Percentiles rank a stretch among this genome's conserved stretches.
Conservation (phyloP, 2,113 vertebrate species). For the Hydropotes inermis region DNA sequence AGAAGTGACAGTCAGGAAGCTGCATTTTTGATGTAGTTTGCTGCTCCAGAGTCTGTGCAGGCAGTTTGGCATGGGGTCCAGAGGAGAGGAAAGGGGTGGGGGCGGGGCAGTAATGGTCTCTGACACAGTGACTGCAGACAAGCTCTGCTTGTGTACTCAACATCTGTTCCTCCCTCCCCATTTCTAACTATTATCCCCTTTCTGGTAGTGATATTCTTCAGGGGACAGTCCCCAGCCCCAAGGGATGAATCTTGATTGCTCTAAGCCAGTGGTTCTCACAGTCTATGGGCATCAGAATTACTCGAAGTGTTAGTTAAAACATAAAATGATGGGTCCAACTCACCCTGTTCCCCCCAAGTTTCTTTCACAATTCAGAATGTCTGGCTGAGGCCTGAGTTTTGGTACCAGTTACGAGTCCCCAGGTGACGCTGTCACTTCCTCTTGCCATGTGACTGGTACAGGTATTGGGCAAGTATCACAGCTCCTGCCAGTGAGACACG, state of each 20-base stretch:
- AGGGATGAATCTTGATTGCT: neutral
- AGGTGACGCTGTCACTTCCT: neutral
- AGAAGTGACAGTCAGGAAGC: neutral
- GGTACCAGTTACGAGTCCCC: neutral
- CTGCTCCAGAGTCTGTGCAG: neutral
- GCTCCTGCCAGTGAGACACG: neutral
- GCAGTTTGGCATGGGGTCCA: neutral
- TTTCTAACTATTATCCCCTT: neutral
- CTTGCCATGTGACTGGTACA: neutral
- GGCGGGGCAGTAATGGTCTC: neutral
- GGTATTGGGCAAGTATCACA: neutral
- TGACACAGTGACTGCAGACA: neutral
- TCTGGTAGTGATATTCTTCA: neutral
- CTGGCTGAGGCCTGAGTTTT: neutral
- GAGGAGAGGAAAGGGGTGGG: neutral
- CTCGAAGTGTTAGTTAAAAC: neutral
- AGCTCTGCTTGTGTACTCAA: neutral
- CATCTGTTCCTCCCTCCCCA: neutral
- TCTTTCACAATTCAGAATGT: neutral
- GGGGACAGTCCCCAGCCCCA: neutral
- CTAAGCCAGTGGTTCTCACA: neutral
- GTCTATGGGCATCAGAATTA: neutral
- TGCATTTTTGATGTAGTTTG: neutral
- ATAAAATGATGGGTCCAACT: neutral
- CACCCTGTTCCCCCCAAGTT: fast-evolving